A percentile compares a stretch with the other conserved stretches of the same genome.
Conservation (phyloP, 2,113 vertebrate genomes). For the Guaruba guarouba region DNA sequence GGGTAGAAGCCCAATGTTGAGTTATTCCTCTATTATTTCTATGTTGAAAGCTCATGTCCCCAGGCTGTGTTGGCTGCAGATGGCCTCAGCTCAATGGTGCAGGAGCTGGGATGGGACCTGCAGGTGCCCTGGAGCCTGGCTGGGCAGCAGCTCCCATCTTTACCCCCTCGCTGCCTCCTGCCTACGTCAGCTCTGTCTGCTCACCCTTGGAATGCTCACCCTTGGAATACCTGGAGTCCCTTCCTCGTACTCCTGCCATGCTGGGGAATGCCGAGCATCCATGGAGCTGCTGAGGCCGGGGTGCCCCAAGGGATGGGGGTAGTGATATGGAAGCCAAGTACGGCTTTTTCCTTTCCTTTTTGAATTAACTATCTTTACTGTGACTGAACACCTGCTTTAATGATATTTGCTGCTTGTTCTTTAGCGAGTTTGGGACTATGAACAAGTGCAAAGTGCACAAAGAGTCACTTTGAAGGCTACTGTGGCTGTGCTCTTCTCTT, state of each 20-base stretch:
- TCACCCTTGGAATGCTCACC: accelerated
- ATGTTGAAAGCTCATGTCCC: background rate
- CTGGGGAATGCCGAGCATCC: background rate
- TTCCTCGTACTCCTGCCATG: background rate
- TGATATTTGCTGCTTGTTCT: background rate
- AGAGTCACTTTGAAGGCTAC: background rate
- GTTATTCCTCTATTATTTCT: background rate
- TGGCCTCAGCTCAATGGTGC: background rate
- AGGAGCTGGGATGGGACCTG: background rate
- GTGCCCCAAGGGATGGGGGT: background rate
- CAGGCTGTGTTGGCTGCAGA: background rate
- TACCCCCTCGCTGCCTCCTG: background rate
- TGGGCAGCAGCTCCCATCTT: background rate
- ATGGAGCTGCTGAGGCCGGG: background rate
- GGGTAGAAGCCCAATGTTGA: background rate
- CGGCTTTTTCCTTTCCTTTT: background rate
- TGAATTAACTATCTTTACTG: background rate
- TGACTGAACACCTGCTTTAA: slow-evolving; percentile 2
- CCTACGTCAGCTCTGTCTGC: background rate
- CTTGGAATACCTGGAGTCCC: background rate
- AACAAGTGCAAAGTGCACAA: background rate
- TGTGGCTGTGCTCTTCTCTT: background rate
- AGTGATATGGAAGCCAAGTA: background rate
- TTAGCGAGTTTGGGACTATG: background rate
- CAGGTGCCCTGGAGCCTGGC: background rate